Conservation (phyloP, 1,140 invertebrate genomes). For the Lysiphlebus fabarum region DNA sequence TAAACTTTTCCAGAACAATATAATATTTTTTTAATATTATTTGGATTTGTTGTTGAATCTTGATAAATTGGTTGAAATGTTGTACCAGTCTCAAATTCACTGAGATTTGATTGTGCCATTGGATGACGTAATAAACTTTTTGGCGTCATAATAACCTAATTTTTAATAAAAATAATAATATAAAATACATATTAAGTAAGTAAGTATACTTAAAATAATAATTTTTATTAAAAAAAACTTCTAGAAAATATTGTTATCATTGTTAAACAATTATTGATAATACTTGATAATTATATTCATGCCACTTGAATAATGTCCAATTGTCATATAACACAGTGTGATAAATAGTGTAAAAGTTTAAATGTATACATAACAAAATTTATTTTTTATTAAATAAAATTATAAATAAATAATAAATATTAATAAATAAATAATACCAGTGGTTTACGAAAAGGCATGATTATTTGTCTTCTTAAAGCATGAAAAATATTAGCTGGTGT, state of each 20-base stretch:
- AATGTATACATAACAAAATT: neutral
- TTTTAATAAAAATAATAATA: neutral
- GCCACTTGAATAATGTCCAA: neutral
- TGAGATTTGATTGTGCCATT: conserved; percentile 66
- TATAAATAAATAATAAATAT: conserved; percentile 1
- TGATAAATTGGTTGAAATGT: conserved; percentile 57
- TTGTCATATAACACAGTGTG: neutral
- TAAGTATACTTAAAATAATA: too few relatives aligned
- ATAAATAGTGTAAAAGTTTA: neutral
- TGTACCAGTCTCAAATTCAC: conserved; percentile 61
- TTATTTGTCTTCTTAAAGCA: conserved; percentile 77
- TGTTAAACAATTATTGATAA: too few relatives aligned
- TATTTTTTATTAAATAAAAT: neutral
- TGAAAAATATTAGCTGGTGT: conserved; percentile 87
- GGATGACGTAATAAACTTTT: conserved; percentile 75
- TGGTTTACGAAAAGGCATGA: conserved; percentile 78
- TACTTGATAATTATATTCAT: neutral
- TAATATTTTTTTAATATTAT: conserved; percentile 67
- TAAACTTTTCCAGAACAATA: conserved; percentile 83
- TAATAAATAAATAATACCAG: conserved; percentile 41
- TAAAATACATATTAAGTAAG: too few relatives aligned
- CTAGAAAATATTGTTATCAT: too few relatives aligned
- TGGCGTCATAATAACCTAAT: conserved; percentile 68
- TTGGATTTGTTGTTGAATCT: conserved; percentile 61
- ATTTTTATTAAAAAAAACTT: too few relatives aligned